phyloP scores from a whole-genome alignment of 2,797 vertebrate genomes.

The Sardinella longiceps region DNA sequence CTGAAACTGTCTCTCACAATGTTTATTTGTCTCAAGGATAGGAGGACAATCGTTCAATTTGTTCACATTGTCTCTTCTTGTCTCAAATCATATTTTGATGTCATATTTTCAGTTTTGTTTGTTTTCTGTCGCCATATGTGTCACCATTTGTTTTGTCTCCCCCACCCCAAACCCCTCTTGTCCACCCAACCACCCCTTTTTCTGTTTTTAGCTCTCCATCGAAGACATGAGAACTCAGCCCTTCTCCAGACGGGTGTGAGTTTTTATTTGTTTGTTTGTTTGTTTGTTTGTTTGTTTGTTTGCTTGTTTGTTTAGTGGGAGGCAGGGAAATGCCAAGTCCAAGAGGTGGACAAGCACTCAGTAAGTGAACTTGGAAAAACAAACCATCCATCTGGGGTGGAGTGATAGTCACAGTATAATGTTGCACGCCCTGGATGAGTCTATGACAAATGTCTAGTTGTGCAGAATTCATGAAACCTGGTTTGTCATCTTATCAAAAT shows the following conservation, averaged over 20 bases:
- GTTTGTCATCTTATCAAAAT: no score
- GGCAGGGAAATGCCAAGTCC: constrained; percentile 21
- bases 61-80: background rate
- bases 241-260: background rate
- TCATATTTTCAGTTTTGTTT: background rate
- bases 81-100: background rate
- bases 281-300: constrained; percentile 58
- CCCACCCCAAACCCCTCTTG: background rate
- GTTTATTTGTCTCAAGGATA: background rate
- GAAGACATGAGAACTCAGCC: background rate
- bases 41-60: background rate
- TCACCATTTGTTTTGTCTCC: background rate
- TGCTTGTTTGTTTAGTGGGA: constrained; percentile 44
- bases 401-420: background rate
- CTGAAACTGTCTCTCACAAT: background rate
- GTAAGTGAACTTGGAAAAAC: background rate
- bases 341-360: background rate
- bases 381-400: background rate
- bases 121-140: background rate
- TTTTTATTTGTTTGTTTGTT: background rate
- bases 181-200: background rate
- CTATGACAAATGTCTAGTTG: no score
- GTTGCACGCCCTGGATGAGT: no score
- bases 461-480: no score
- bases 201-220: background rate